Conservation (phyloP, 92 coral and sea anemone species). For the Parazoanthus swiftii region DNA sequence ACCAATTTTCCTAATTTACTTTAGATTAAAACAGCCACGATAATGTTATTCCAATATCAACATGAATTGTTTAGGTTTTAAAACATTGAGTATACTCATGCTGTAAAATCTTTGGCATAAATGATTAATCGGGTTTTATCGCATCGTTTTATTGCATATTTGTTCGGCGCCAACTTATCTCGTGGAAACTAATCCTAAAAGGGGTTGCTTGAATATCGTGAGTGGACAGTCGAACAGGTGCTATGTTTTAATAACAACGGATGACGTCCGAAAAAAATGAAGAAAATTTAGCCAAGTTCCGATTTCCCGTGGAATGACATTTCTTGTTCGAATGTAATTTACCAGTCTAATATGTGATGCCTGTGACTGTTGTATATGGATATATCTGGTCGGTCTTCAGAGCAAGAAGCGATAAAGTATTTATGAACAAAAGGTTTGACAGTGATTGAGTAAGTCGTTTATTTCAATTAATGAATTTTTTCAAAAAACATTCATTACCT, state of each 20-base stretch:
- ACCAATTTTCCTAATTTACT: not conserved
- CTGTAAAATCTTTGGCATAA: not conserved
- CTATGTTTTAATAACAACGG: not conserved
- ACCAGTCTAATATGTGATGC: not conserved
- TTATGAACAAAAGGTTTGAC: not conserved
- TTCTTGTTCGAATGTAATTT: not conserved
- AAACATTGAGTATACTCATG: not conserved
- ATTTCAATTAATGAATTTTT: not conserved
- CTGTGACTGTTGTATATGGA: not conserved
- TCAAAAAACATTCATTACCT: not conserved
- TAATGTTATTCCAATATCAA: not conserved
- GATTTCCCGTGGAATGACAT: not conserved
- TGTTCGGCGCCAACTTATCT: not conserved
- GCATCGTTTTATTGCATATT: not conserved
- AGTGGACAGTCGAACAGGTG: slow-evolving; percentile 1
- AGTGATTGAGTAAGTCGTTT: not conserved
- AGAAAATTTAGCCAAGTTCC: not conserved
- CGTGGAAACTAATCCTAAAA: not conserved
- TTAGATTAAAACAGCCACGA: not conserved
- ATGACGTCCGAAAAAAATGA: not conserved
- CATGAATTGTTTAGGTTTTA: not conserved
- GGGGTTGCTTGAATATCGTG: not conserved
- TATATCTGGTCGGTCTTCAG: not conserved
- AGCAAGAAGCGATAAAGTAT: not conserved
- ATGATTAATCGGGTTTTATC: slow-evolving; percentile 13